phyloP scores from a whole-genome alignment of 2,113 vertebrate species.

The Petrocephalus zakoni region DNA sequence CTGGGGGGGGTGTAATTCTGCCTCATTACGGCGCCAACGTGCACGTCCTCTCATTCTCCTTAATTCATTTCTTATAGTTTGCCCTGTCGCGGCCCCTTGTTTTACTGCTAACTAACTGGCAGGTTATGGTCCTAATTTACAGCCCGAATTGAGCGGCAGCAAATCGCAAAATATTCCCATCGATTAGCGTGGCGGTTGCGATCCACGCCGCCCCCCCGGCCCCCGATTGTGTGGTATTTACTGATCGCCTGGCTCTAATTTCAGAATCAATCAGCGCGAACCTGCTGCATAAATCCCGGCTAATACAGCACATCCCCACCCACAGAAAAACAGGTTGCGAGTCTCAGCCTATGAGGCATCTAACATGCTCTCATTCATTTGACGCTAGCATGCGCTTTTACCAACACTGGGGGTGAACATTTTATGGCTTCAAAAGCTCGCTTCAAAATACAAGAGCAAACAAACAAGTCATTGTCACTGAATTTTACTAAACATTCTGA shows the following conservation, averaged over 20 bases:
- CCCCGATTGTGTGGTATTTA: conserved; percentile 95
- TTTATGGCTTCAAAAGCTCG: background rate
- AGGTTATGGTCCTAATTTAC: conserved; percentile 88
- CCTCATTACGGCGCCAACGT: conserved; percentile 72
- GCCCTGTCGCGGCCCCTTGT: conserved; percentile 79
- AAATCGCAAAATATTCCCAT: conserved; percentile 99
- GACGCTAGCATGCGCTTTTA: conserved; percentile 44
- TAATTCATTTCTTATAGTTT: conserved; percentile 94
- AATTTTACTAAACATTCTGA: background rate
- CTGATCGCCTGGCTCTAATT: conserved; percentile 94
- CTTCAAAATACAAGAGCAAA: background rate
- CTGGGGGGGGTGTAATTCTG: conserved; percentile 69
- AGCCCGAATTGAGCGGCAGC: conserved; percentile 77
- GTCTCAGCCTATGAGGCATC: conserved; percentile 70
- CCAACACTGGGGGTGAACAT: background rate
- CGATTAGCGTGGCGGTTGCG: conserved; percentile 97
- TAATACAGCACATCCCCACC: conserved; percentile 68
- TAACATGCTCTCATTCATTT: conserved; percentile 53
- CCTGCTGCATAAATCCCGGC: conserved; percentile 77
- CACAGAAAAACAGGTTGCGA: conserved; percentile 59
- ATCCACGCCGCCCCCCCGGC: conserved; percentile 90
- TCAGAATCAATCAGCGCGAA: conserved; percentile 98
- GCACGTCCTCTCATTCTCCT: conserved; percentile 72
- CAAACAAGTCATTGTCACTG: background rate
- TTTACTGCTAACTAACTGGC: conserved; percentile 91